Evolutionary conservation across 2,888 invertebrate genomes (phyloP).

Genomic region (Parnassius apollo): DNA sequence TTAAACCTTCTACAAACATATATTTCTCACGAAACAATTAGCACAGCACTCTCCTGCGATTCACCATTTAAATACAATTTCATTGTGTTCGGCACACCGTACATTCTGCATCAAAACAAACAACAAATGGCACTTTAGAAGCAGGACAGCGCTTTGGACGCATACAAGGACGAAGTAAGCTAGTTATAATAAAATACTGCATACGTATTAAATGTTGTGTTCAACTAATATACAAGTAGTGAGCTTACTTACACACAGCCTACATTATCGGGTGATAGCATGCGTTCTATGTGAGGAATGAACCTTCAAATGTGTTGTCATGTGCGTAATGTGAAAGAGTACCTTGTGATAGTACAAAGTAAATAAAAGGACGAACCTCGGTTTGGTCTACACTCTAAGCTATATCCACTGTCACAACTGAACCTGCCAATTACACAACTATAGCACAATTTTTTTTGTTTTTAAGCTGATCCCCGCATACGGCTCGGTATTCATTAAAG

Average conservation of each 20-base stretch:
- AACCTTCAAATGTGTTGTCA: slow-evolving; percentile 44
- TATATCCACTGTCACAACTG: slow-evolving; percentile 50
- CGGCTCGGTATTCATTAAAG: slow-evolving; percentile 14
- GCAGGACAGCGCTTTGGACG: slow-evolving; percentile 40
- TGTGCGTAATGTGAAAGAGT: slow-evolving; percentile 29
- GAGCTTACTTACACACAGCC: slow-evolving; percentile 69
- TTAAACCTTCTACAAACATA: background rate
- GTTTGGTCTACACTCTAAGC: slow-evolving; percentile 43
- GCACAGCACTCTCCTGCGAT: background rate
- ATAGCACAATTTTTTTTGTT: slow-evolving; percentile 60
- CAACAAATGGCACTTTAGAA: slow-evolving; percentile 20
- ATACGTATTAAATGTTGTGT: slow-evolving; percentile 49
- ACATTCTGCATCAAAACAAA: slow-evolving; percentile 11
- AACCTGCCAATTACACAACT: slow-evolving; percentile 57
- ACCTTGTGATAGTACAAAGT: slow-evolving; percentile 14
- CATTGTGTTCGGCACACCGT: slow-evolving; percentile 6
- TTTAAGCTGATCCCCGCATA: slow-evolving; percentile 61
- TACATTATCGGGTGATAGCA: slow-evolving; percentile 58
- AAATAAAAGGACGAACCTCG: slow-evolving; percentile 19
- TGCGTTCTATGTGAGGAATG: slow-evolving; percentile 47
- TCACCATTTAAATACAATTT: slow-evolving; percentile 11
- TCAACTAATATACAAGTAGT: slow-evolving; percentile 45
- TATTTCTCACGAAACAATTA: background rate
- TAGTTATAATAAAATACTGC: slow-evolving; percentile 43
- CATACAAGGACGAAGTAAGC: slow-evolving; percentile 56